Conservation (phyloP, 1,140 invertebrate species). For the Hermetia illucens region DNA sequence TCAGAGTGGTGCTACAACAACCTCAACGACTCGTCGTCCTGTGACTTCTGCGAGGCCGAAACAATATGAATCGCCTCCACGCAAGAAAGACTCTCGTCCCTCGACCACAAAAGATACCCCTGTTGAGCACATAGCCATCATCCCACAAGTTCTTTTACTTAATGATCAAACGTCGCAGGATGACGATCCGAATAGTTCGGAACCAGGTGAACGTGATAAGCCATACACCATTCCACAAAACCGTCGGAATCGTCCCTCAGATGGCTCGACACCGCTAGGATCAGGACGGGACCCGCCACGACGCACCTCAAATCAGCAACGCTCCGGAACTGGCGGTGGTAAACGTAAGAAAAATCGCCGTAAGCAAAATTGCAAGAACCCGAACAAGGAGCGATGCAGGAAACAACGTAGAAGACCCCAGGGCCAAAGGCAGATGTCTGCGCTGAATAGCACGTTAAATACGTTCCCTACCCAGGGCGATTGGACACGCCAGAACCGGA, state of each 20-base stretch:
- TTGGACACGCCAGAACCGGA: no score
- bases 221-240: neutral
- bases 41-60: neutral
- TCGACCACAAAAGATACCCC: neutral
- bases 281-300: no score
- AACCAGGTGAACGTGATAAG: slow-evolving; percentile 1
- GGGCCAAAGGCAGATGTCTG: slow-evolving; percentile 21
- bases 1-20: neutral
- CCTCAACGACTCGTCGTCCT: slow-evolving; percentile 8
- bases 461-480: no score
- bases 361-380: slow-evolving; percentile 11
- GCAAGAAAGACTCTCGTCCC: neutral
- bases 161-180: slow-evolving; percentile 14
- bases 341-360: slow-evolving; percentile 4
- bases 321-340: no score
- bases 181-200: slow-evolving; percentile 3
- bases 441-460: no score
- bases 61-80: neutral
- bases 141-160: slow-evolving; percentile 21
- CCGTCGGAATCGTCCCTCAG: no score
- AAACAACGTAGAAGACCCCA: slow-evolving; percentile 20
- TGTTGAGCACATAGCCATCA: slow-evolving; percentile 11
- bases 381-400: slow-evolving; percentile 19
- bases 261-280: no score
- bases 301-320: no score